phyloP scores from a whole-genome alignment of 2,113 vertebrate genomes.

The Silurus meridionalis region DNA sequence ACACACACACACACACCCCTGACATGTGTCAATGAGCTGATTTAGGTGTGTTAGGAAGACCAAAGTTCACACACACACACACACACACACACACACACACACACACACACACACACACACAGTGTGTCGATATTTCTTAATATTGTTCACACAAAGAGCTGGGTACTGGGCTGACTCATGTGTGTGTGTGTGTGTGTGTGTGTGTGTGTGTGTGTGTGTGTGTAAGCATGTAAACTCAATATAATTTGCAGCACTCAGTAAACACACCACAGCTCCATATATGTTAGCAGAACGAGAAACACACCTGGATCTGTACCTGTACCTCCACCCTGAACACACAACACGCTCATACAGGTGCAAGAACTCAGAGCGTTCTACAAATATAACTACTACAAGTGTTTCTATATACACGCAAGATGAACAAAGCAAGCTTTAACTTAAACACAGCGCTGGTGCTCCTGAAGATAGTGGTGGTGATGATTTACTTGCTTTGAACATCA shows the following conservation, averaged over 20 bases:
- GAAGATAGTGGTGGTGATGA: too few species aligned
- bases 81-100: neutral
- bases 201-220: neutral
- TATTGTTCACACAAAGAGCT: neutral
- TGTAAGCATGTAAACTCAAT: neutral
- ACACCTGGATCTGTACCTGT: neutral
- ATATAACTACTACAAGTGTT: too few species aligned
- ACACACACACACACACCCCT: too few species aligned
- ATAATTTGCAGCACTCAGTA: neutral
- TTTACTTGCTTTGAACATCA: neutral
- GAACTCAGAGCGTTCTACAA: too few species aligned
- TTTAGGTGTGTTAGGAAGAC: neutral
- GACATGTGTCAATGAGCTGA: neutral
- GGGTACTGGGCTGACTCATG: neutral
- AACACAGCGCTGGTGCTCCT: neutral
- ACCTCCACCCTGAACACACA: neutral
- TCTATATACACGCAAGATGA: too few species aligned
- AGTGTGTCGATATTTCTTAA: neutral
- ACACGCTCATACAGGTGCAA: neutral
- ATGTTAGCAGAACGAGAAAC: neutral
- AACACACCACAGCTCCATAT: neutral
- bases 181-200: neutral
- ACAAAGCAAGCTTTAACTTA: too few species aligned
- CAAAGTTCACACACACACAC: neutral
- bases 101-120: neutral